Conservation (phyloP, 2,797 vertebrate genomes). For the Philypnodon macrostomus region DNA sequence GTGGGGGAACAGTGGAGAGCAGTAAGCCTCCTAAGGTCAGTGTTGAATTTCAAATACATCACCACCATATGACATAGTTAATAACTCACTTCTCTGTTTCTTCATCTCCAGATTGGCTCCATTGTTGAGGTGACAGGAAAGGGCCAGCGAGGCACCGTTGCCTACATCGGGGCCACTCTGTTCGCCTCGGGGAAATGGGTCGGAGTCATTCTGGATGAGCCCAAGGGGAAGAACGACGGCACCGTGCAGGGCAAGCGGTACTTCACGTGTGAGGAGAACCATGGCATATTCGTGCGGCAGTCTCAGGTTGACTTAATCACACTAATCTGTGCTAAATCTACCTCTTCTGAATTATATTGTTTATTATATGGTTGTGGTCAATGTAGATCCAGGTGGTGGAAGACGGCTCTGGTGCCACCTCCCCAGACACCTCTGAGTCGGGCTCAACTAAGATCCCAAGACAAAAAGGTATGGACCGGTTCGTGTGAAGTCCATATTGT, state of each 20-base stretch:
- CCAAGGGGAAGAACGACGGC: slow-evolving; percentile 96
- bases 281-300: slow-evolving; percentile 94
- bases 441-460: slow-evolving; percentile 77
- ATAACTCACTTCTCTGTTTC: background rate
- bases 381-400: slow-evolving; percentile 91
- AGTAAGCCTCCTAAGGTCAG: slow-evolving; percentile 80
- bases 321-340: no score
- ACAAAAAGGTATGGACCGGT: slow-evolving; percentile 77
- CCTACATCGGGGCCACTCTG: slow-evolving; percentile 92
- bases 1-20: slow-evolving; percentile 71
- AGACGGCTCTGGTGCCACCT: slow-evolving; percentile 86
- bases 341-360: no score
- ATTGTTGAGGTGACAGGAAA: slow-evolving; percentile 95
- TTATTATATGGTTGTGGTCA: no score
- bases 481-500: background rate
- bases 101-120: slow-evolving; percentile 81
- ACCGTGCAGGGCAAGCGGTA: slow-evolving; percentile 94
- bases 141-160: slow-evolving; percentile 90
- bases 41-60: background rate
- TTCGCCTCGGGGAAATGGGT: slow-evolving; percentile 98
- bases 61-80: background rate
- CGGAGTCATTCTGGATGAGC: slow-evolving; percentile 92
- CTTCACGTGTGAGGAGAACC: slow-evolving; percentile 93
- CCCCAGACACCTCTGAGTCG: slow-evolving; percentile 89
- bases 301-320: slow-evolving; percentile 82